These are phyloP conservation scores for Gavialis gangeticus DNA, from an alignment of 2,113 vertebrate genomes.

Conservation along the genomic window DNA sequence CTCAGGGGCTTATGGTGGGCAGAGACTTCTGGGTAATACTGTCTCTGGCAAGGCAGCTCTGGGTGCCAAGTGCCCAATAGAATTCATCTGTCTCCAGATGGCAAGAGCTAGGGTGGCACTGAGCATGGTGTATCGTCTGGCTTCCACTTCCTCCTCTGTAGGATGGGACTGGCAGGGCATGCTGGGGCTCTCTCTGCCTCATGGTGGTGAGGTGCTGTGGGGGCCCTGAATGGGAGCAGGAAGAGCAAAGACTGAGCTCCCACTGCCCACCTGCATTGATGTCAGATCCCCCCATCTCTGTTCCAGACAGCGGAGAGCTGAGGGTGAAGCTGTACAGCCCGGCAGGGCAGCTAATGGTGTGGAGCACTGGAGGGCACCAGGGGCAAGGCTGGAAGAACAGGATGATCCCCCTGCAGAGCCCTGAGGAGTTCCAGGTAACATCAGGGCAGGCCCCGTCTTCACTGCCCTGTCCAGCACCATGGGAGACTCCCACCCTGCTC, in stretches of 20 bases:
- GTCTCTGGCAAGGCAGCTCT: background rate
- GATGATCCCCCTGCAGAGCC: slow-evolving; percentile 51
- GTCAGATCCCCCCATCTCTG: accelerated
- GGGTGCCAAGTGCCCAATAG: too few species aligned
- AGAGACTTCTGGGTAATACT: background rate
- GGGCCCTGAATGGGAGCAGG: accelerated
- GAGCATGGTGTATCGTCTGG: too few species aligned
- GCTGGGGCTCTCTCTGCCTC: too few species aligned
- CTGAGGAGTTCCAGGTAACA: slow-evolving; percentile 75
- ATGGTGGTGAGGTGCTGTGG: too few species aligned
- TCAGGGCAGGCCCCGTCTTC: accelerated
- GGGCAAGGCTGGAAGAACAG: slow-evolving; percentile 58
- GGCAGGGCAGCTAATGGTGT: slow-evolving; percentile 45
- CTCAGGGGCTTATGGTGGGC: background rate
- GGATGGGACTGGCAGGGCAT: too few species aligned
- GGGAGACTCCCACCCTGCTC: background rate
- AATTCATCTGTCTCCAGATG: too few species aligned
- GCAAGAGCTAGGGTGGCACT: background rate
- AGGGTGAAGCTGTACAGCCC: slow-evolving; percentile 26
- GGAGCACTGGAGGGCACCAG: background rate
- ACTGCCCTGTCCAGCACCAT: background rate
- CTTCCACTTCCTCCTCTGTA: too few species aligned
- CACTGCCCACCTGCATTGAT: background rate
- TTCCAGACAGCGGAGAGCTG: slow-evolving; percentile 74
- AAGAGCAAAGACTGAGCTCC: background rate